Percentiles rank a stretch among this genome's conserved stretches.
Evolutionary conservation across 1,140 invertebrate genomes (phyloP).

Genomic region (Calosoma granatense): DNA sequence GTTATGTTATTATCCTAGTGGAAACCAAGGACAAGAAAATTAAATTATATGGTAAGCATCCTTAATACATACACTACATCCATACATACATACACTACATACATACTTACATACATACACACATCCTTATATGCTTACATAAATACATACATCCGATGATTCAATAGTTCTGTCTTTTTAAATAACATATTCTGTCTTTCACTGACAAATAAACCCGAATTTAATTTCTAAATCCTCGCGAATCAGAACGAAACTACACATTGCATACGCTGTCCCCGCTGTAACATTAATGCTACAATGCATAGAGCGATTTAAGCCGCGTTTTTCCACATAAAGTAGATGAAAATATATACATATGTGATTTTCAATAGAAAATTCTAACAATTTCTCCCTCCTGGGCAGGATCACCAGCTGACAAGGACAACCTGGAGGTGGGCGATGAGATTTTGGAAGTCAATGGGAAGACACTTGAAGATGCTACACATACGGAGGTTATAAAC

Average conservation of each 20-base stretch:
- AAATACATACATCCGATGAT: conserved; percentile 11
- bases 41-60: conserved; percentile 86
- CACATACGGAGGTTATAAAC: conserved; percentile 79
- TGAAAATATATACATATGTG: too few species aligned
- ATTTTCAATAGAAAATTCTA: too few species aligned
- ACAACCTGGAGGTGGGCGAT: conserved; percentile 85
- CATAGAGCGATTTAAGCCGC: too few species aligned
- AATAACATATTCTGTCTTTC: conserved; percentile 16
- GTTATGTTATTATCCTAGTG: conserved; percentile 92
- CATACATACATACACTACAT: too few species aligned
- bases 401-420: conserved; percentile 89
- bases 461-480: conserved; percentile 75
- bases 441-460: conserved; percentile 96
- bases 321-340: too few species aligned
- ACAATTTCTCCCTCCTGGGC: too few species aligned
- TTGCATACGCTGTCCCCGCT: too few species aligned
- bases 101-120: neutral
- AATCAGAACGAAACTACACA: too few species aligned
- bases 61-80: too few species aligned
- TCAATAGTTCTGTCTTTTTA: conserved; percentile 7
- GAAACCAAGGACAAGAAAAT: conserved; percentile 89
- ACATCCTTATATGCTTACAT: conserved; percentile 11
- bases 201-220: too few species aligned
- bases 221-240: too few species aligned
- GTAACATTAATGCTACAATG: too few species aligned